Evolutionary conservation across 92 coral and sea anemone genomes (phyloP).

Genomic region (Heteractis magnifica): DNA sequence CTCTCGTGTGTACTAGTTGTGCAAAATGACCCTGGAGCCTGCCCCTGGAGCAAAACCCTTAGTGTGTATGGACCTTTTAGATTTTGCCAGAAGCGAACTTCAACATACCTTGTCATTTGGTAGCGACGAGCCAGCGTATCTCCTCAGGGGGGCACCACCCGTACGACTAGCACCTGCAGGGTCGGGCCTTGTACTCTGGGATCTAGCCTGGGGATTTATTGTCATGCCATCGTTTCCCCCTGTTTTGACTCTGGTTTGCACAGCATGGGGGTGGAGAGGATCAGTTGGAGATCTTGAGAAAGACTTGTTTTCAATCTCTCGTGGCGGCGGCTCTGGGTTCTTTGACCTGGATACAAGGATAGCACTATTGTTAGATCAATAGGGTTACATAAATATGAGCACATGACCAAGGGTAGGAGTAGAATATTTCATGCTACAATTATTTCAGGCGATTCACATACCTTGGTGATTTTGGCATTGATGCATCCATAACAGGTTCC

Average conservation of each 20-base stretch:
- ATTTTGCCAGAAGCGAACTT: not conserved
- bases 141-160: constrained; percentile 75
- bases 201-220: constrained; percentile 83
- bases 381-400: no score
- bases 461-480: constrained; percentile 67
- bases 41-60: no score
- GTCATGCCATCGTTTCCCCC: constrained; percentile 98
- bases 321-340: constrained; percentile 66
- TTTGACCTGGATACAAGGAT: constrained; percentile 35
- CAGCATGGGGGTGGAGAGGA: constrained; percentile 93
- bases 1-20: no score
- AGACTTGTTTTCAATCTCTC: constrained; percentile 83
- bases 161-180: constrained; percentile 74
- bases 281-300: constrained; percentile 86
- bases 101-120: constrained; percentile 64
- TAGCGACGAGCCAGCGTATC: constrained; percentile 65
- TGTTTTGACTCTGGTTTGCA: constrained; percentile 79
- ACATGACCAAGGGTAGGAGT: no score
- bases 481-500: constrained; percentile 37
- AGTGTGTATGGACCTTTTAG: not conserved
- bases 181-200: constrained; percentile 92
- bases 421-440: no score
- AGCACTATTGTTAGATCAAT: not conserved
- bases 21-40: no score
- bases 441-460: not conserved